Base-by-base conservation (phyloP, 2,888 invertebrate species). In the Athalia cordata region DNA sequence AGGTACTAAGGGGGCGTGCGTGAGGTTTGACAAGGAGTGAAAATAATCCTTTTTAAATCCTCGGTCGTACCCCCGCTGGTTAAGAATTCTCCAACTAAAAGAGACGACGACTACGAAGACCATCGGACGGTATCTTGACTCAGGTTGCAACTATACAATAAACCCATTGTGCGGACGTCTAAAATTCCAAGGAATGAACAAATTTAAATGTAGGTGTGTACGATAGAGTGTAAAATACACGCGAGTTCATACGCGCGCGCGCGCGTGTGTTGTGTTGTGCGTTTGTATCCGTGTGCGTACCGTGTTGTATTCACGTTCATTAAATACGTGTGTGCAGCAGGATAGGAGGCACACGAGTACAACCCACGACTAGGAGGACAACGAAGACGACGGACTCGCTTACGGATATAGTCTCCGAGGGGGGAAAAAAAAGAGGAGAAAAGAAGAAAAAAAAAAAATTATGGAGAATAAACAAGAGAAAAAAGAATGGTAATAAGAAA, bases 141-240 rank as follows among this genome's bases (percentile, higher is more conserved):
- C 29, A 29, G 29, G 29, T 70, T 49, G 70, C 52, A 72, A 72
- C 57, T 59, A 57, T 72, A 72, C 72, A 72, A 72, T 72, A 59
- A 72, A 72, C 45, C 72, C 72, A 59, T 72, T 72, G 72, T 62
- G 75, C 47, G 62, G 43, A 72, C 43, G 55, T n/a, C 9, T 47
- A 57, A 59, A 59, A 72, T 72, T 72, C 72, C 72, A 47, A 7
- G 47, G 81, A 76, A 77, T 74, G 66, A 67, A 75, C n/a, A 62
- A 61, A 72, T n/a, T 68, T 68, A 52, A 50, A 57, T 57, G 13
- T 72, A 13, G 45, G 13, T 29, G 5, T 72, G n/a, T n/a, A 57
- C 43, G 29, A 29, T 2, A 2, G 29, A 29, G 29, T 29, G 29
- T 29, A 29, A 29, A 29, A 29, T 29, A 29, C 29, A 29, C 29